Evolutionary conservation across 2,888 invertebrate species (phyloP), one percentile per base, ranked within the genome.

Genomic region (Lepidocyrtinus sp.): DNA sequence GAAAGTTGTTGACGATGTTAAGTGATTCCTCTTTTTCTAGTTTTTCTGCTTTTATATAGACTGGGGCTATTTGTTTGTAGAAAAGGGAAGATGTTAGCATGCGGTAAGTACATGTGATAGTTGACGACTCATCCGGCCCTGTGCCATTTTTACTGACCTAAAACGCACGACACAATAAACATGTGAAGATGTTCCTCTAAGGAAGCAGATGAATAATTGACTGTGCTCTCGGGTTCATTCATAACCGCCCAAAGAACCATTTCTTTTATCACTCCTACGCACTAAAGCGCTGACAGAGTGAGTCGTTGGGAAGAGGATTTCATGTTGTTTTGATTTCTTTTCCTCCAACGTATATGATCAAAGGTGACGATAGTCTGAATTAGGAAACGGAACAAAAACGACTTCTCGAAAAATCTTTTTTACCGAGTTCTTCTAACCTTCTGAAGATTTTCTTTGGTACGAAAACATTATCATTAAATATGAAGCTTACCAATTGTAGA

Each of bases 191-290:
- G 12, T n/a, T 36, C 7, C 63, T 17, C 15, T 15, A 55, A 55
- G 27, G 21, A 65, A 45, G 74, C 65, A 65, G 65, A 74, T 74
- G 74, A 74, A 74, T 74, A 74, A 74, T 74, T 74, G 74, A 74
- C 74, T 65, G 2, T n/a, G 46, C 26, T 59, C 59, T 65, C 25
- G 24, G 50, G 27, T 65, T 36, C 65, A 74, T 74, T 74, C 65
- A 74, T 65, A 74, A 64, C 19, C 26, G 19, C 46, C 22, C 7
- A 36, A 36, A 36, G 12, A 12, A 12, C 5, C n/a, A 55, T 36
- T 36, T 36, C 5, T 55, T 55, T 55, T 55, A 7, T n/a, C 9
- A 9, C 55, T 55, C 55, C 55, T 55, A 55, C 55, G 55, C 55
- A 55, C 55, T 15, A 55, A n/a, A 55, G 17, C 9, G 2, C n/a